phyloP scores from a whole-genome alignment of 1,140 invertebrate species.

The Saccostrea echinata region DNA sequence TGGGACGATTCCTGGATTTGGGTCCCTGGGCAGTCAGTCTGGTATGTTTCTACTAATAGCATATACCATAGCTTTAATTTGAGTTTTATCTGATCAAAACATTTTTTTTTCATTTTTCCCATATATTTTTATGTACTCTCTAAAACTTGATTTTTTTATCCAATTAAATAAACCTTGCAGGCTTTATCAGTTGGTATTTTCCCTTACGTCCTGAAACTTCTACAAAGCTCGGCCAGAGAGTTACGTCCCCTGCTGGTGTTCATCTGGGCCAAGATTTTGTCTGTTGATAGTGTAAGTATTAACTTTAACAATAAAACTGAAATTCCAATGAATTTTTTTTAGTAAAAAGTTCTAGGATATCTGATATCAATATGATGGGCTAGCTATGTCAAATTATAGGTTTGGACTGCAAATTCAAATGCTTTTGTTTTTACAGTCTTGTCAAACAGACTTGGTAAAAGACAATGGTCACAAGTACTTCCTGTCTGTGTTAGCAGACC shows the following conservation, averaged over 20 bases:
- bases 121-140: no score
- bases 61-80: neutral
- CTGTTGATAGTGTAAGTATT: slow-evolving; percentile 91
- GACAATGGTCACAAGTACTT: slow-evolving; percentile 98
- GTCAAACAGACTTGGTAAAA: slow-evolving; percentile 96
- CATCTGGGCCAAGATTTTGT: slow-evolving; percentile 99
- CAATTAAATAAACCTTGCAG: slow-evolving; percentile 66
- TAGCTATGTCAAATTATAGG: neutral
- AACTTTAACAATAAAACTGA: neutral
- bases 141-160: no score
- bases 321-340: neutral
- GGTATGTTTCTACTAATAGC: slow-evolving; percentile 69
- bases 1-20: slow-evolving; percentile 97
- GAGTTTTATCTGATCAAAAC: neutral
- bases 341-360: neutral
- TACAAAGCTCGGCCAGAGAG: slow-evolving; percentile 96
- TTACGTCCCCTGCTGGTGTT: slow-evolving; percentile 95
- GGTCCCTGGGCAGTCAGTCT: slow-evolving; percentile 98
- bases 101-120: neutral
- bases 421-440: slow-evolving; percentile 85
- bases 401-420: neutral
- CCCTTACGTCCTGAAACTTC: slow-evolving; percentile 97
- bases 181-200: slow-evolving; percentile 99
- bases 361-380: neutral
- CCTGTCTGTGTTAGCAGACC: slow-evolving; percentile 92